phyloP scores from a whole-genome alignment of 2,888 invertebrate genomes.

The Auanema sp. region DNA sequence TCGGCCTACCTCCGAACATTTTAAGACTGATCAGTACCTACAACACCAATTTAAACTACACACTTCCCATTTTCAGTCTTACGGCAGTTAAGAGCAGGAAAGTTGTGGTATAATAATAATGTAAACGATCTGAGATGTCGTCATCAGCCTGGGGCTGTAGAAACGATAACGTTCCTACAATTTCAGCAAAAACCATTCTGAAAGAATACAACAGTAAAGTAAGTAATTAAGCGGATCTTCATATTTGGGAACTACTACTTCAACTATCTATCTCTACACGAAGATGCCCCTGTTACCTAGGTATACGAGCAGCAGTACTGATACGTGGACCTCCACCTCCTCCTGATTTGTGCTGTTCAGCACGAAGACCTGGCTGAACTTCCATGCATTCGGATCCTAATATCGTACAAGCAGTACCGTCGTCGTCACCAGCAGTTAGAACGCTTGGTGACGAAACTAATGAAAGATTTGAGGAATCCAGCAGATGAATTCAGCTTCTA shows the following conservation, averaged over 20 bases:
- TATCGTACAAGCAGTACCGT: too few species aligned
- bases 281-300: constrained; percentile 22
- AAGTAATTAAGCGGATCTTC: too few species aligned
- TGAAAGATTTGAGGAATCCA: too few species aligned
- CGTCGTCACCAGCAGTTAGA: too few species aligned
- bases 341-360: constrained; percentile 8
- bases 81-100: constrained; percentile 67
- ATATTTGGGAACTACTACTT: background rate
- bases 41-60: constrained; percentile 3
- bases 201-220: constrained; percentile 23
- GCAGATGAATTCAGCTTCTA: too few species aligned
- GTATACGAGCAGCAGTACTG: constrained; percentile 27
- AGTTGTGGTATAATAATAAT: constrained; percentile 68
- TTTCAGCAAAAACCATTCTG: constrained; percentile 63
- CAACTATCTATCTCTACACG: background rate
- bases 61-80: background rate
- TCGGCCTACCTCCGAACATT: constrained; percentile 63
- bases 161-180: constrained; percentile 62
- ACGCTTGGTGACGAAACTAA: too few species aligned
- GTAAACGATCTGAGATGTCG: constrained; percentile 66
- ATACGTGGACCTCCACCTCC: constrained; percentile 34
- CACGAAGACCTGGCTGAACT: background rate
- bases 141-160: constrained; percentile 61
- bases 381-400: background rate
- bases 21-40: constrained; percentile 61